phyloP scores from a whole-genome alignment of 2,888 invertebrate species.

The Spialia ferax region DNA sequence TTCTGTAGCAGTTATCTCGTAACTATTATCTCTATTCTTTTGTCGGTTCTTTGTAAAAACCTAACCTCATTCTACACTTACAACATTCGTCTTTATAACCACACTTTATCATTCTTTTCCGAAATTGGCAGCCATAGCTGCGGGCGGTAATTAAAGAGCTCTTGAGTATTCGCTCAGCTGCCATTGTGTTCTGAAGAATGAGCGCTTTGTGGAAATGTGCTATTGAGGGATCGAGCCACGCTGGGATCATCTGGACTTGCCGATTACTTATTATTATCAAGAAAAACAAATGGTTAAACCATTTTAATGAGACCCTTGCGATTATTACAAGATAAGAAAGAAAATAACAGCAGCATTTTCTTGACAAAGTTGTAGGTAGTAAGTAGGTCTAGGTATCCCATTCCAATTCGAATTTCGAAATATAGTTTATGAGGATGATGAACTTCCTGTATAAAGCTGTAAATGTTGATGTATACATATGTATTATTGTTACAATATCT shows the following conservation, averaged over 20 bases:
- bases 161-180: conserved; percentile 37
- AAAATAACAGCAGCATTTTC: background rate
- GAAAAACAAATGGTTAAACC: conserved; percentile 2
- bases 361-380: too few relatives aligned
- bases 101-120: conserved; percentile 3
- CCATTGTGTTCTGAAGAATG: conserved; percentile 36
- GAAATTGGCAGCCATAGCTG: conserved; percentile 23
- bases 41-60: background rate
- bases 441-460: too few relatives aligned
- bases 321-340: background rate
- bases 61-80: background rate
- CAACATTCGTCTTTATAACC: background rate
- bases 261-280: conserved; percentile 29
- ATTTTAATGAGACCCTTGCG: background rate
- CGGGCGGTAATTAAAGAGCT: conserved; percentile 33
- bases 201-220: conserved; percentile 34
- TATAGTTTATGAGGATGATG: too few relatives aligned
- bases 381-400: too few relatives aligned
- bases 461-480: too few relatives aligned
- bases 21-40: too few relatives aligned
- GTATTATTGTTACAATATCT: too few relatives aligned
- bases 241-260: conserved; percentile 29
- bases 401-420: too few relatives aligned
- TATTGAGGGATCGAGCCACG: conserved; percentile 31
- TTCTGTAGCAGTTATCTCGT: too few relatives aligned